Conservation (phyloP, 1,140 invertebrate species). For the Dryas iulia region DNA sequence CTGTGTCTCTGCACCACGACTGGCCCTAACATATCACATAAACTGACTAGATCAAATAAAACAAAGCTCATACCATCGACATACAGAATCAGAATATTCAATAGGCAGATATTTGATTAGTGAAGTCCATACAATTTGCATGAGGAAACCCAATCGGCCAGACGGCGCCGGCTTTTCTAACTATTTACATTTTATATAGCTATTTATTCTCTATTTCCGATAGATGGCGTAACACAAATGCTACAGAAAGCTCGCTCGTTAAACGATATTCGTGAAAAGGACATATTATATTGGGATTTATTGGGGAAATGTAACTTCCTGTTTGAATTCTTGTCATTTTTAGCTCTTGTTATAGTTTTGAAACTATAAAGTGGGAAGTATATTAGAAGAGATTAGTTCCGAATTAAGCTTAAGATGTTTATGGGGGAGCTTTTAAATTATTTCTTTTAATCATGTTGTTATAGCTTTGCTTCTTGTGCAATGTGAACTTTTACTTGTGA, state of each 20-base stretch:
- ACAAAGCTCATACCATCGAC: neutral
- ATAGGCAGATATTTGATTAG: conserved; percentile 26
- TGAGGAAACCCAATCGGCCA: conserved; percentile 43
- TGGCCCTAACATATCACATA: too few species aligned
- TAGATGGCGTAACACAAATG: conserved; percentile 52
- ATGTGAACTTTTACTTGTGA: too few species aligned
- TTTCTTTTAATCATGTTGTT: too few species aligned
- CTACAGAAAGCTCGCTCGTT: conserved; percentile 41
- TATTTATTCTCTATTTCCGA: conserved; percentile 69
- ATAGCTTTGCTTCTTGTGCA: too few species aligned
- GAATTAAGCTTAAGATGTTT: neutral
- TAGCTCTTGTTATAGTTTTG: neutral
- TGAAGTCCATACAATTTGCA: conserved; percentile 40
- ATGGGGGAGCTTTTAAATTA: neutral
- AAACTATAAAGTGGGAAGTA: neutral
- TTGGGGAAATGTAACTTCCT: conserved; percentile 14
- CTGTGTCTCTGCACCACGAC: too few species aligned
- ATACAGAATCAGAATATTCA: conserved; percentile 10
- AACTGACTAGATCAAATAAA: neutral
- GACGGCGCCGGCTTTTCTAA: conserved; percentile 39
- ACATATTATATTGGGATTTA: conserved; percentile 29
- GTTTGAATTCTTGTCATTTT: conserved; percentile 17
- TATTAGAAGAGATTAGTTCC: neutral
- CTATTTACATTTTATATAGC: conserved; percentile 59
- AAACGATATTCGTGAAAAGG: conserved; percentile 27